These are phyloP conservation scores for Teleogryllus occipitalis DNA, from an alignment of 1,140 invertebrate species.

Conservation along the genomic window DNA sequence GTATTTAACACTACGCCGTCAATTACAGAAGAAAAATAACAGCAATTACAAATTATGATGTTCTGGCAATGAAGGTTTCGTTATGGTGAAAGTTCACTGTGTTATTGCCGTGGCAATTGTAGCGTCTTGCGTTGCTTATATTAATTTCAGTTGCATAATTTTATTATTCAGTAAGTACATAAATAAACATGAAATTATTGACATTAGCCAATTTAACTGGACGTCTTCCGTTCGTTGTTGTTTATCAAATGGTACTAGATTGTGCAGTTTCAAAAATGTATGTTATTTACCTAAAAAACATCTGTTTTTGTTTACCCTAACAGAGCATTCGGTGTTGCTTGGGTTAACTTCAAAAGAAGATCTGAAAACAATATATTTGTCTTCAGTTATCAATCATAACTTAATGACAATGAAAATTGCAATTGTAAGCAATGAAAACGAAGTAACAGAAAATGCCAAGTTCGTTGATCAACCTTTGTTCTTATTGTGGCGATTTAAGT, in stretches of 20 bases:
- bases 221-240: conserved; percentile 14
- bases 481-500: conserved; percentile 39
- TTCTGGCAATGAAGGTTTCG: too few relatives aligned
- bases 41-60: too few relatives aligned
- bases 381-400: conserved; percentile 26
- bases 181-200: too few relatives aligned
- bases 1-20: too few relatives aligned
- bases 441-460: conserved; percentile 7
- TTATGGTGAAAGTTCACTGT: too few relatives aligned
- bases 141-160: too few relatives aligned
- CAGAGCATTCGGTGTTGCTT: conserved; percentile 23
- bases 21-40: too few relatives aligned
- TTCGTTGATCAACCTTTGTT: conserved; percentile 20
- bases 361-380: conserved; percentile 25
- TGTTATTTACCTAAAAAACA: conserved; percentile 24
- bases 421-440: conserved; percentile 8
- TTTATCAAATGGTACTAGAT: conserved; percentile 4
- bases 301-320: conserved; percentile 25
- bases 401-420: conserved; percentile 24
- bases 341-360: conserved; percentile 24
- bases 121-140: too few relatives aligned
- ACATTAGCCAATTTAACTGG: too few relatives aligned
- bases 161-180: too few relatives aligned
- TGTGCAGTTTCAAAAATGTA: conserved; percentile 27
- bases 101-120: too few relatives aligned